Percentiles rank a stretch among this genome's conserved stretches.
These are phyloP conservation scores for Bradypus variegatus DNA, from an alignment of 2,797 vertebrate genomes.

Conservation along the genomic window DNA sequence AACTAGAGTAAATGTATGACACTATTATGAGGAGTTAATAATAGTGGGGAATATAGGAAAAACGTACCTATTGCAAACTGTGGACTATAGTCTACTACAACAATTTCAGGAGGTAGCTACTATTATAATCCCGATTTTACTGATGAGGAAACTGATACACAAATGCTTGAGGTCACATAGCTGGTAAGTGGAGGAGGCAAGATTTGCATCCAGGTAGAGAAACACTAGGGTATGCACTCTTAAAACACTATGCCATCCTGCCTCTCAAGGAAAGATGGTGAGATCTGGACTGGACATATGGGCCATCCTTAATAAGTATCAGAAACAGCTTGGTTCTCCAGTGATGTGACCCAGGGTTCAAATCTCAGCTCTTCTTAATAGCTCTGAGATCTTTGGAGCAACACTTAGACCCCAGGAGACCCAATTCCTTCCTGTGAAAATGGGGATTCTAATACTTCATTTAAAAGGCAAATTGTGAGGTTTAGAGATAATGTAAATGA, in stretches of 20 bases:
- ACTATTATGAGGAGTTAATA: too few species aligned
- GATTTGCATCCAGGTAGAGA: background rate
- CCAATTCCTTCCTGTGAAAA: background rate
- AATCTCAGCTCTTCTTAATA: conserved; percentile 4
- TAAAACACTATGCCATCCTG: background rate
- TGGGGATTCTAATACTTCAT: background rate
- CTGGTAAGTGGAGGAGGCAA: background rate
- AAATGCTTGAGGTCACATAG: background rate
- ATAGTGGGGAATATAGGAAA: too few species aligned
- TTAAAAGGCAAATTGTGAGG: background rate
- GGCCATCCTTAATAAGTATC: background rate
- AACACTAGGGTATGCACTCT: background rate
- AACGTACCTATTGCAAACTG: too few species aligned
- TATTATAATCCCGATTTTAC: background rate
- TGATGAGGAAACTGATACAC: too few species aligned
- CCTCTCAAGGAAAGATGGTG: background rate
- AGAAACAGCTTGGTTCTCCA: background rate
- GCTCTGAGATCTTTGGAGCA: background rate
- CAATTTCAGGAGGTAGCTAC: background rate
- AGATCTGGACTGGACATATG: background rate
- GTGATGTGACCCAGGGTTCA: background rate
- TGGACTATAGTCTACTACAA: background rate
- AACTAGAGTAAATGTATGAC: too few species aligned
- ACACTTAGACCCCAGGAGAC: background rate
- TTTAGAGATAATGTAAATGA: background rate